Evolutionary conservation across 1,140 invertebrate genomes (phyloP).

Genomic region (Sweltsa coloradensis): DNA sequence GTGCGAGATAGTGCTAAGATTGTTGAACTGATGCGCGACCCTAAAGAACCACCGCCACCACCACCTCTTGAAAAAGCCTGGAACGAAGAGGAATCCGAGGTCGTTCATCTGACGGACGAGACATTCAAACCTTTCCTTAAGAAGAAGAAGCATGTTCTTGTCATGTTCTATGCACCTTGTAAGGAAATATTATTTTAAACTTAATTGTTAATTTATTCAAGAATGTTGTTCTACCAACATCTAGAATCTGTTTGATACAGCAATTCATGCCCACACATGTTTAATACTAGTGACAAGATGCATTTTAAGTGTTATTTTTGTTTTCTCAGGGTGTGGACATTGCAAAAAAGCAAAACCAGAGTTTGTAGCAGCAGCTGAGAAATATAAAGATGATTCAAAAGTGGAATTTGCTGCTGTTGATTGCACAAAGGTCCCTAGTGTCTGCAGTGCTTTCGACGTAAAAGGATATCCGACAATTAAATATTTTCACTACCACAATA

Average conservation of each 20-base stretch:
- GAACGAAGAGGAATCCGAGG: slow-evolving; percentile 55
- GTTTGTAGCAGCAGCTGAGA: slow-evolving; percentile 59
- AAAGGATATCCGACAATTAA: slow-evolving; percentile 78
- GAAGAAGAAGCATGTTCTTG: slow-evolving; percentile 60
- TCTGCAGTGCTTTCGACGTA: slow-evolving; percentile 60
- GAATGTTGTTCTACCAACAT: no score
- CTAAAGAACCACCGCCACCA: slow-evolving; percentile 67
- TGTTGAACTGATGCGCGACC: slow-evolving; percentile 70
- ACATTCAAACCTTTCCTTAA: slow-evolving; percentile 51
- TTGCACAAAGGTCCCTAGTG: slow-evolving; percentile 50
- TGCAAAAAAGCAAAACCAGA: slow-evolving; percentile 83
- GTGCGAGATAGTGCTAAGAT: slow-evolving; percentile 63
- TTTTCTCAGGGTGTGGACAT: slow-evolving; percentile 72
- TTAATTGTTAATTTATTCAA: no score
- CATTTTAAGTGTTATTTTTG: no score
- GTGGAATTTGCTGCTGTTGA: slow-evolving; percentile 72
- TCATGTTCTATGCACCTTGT: slow-evolving; percentile 91
- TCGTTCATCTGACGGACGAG: slow-evolving; percentile 60
- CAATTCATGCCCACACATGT: no score
- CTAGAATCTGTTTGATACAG: no score
- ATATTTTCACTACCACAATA: slow-evolving; percentile 76
- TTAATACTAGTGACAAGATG: no score
- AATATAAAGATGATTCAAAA: slow-evolving; percentile 56
- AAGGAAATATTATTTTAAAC: slow-evolving; percentile 15
- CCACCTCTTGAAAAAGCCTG: slow-evolving; percentile 66